Percentiles rank a stretch among this genome's conserved stretches.
These are phyloP conservation scores for Atethmia centrago DNA, from an alignment of 2,888 invertebrate genomes.

Conservation along the genomic window DNA sequence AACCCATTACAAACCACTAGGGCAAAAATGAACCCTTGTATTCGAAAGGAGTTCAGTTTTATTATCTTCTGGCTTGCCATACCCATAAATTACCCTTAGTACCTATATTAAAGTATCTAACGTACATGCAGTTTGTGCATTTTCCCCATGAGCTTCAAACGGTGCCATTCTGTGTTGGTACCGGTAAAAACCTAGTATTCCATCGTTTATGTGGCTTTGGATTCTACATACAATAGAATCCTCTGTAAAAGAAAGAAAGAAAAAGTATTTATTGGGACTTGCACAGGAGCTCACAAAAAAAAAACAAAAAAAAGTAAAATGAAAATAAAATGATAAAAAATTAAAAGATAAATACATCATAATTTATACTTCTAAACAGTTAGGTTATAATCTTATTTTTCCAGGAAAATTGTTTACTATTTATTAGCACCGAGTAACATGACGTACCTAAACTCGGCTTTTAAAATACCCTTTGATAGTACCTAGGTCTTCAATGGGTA, in stretches of 20 bases:
- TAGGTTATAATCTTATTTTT: conserved; percentile 20
- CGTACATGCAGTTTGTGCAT: conserved; percentile 38
- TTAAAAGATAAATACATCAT: neutral
- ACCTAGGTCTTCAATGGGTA: no score
- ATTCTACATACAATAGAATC: conserved; percentile 6
- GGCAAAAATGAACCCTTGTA: neutral
- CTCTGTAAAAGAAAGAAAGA: no score
- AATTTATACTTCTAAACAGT: neutral
- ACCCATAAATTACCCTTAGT: neutral
- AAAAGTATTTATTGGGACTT: no score
- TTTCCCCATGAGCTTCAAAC: conserved; percentile 22
- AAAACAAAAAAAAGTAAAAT: no score
- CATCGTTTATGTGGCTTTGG: conserved; percentile 13
- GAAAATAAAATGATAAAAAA: no score
- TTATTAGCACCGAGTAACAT: neutral
- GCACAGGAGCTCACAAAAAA: no score
- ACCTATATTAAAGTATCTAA: neutral
- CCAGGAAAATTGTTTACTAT: conserved; percentile 7
- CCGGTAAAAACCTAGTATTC: conserved; percentile 8
- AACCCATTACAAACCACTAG: neutral
- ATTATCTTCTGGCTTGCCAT: neutral
- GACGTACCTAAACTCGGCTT: no score
- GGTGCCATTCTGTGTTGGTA: conserved; percentile 38
- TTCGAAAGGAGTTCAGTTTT: conserved; percentile 5
- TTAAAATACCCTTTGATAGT: no score